Evolutionary conservation across 2,888 invertebrate genomes (phyloP), one percentile per base, ranked within the genome.

Genomic region (Stenurella melanura): DNA sequence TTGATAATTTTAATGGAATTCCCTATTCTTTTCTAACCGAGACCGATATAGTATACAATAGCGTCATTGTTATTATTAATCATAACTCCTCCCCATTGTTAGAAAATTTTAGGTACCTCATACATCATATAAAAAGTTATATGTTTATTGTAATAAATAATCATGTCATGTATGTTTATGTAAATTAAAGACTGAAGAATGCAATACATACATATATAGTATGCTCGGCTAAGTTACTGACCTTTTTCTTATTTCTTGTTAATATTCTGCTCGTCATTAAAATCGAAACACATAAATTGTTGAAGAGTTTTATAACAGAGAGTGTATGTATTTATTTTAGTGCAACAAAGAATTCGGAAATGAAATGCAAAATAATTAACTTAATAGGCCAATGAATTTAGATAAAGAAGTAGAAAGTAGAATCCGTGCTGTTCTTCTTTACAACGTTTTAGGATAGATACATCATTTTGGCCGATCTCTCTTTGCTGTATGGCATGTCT

Each of bases 91-190:
- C 17, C 11, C 7, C 17, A 58, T 58, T 58, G 58, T 63, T 34
- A 63, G n/a, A 63, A 30, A 63, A 30, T 63, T 34, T 63, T 63
- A 63, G 34, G 42, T 26, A 67, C 57, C 57, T 26, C 68, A 58
- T 57, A 57, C 69, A 69, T 69, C 69, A 21, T 38, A 34, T 17
- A 68, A 57, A 15, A 34, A 68, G 17, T 68, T 26, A 57, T 56
- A 17, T 58, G 56, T 67, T 54, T 67, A 38, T 58, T 38, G 58
- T 58, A 30, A 69, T 69, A 67, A 67, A 30, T 67, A 67, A 54
- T 58, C 69, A 58, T 69, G 69, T 69, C 69, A 69, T 67, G 67
- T 30, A 26, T 26, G 17, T 58, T 38, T 19, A 69, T 69, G 69
- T 34, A 69, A 69, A 69, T 69, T 34, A 58, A 12, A 21, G 21